Base-by-base conservation (phyloP, 2,888 invertebrate genomes). In the Galerucella calmariensis region DNA sequence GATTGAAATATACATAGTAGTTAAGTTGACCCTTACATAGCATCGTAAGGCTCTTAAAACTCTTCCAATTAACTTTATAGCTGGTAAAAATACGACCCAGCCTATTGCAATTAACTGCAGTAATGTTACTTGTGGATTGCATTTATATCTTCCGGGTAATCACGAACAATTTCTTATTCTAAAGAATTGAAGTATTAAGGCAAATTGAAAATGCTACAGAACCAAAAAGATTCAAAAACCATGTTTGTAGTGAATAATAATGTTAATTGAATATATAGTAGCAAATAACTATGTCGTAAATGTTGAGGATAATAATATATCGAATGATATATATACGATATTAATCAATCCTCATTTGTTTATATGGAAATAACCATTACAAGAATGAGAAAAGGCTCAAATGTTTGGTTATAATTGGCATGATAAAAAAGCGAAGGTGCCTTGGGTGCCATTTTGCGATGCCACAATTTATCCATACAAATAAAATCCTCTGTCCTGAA, bases 91-190 rank as follows among this genome's bases (percentile, higher is more conserved):
- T 79, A 71, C 67, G 62, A 80, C 81, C 81, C 81, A 79, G 78
- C 81, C 81, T 80, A 77, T 79, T 79, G 79, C 80, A 81, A 81
- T 81, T 81, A 81, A 80, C 81, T 80, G 72, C 74, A 73, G 77
- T 75, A 75, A 79, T 79, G 78, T 77, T 79, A 78, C 77, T 80
- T 71, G 75, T 76, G 77, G 76, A 78, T 77, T 78, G 71, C 75
- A 75, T 74, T 73, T 75, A 78, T 74, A 78, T 80, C 81, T 81
- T 81, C 81, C 81, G 80, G 81, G 80, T 81, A 81, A 80, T 81
- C 72, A 75, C 73, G 74, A 78, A 75, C 77, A 72, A 78, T 71
- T 76, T 75, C 77, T 79, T 79, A 78, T 73, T 79, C 79, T 77
- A 79, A 79, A 81, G 78, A 79, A 78, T 79, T 76, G 78, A 73